Base-by-base conservation (phyloP, 2,888 invertebrate genomes). In the Arrhopalites spinosus region DNA sequence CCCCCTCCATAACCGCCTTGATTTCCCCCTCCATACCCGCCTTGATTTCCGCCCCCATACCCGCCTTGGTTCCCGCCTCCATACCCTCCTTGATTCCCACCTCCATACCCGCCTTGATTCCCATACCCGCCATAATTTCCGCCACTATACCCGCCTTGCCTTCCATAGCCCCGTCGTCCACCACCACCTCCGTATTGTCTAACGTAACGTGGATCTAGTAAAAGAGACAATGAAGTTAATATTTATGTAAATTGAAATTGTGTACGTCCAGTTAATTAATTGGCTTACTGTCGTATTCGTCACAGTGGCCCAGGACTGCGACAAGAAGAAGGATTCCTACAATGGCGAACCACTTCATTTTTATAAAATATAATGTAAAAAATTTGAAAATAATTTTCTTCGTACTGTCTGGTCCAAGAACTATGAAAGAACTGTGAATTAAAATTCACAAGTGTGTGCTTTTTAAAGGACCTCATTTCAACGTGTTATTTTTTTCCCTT, bases 391-490 rank as follows among this genome's bases (percentile, higher is more conserved):
- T 23, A 25, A 25, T 27, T 13, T 59, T 13, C 13, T 25, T 25
- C 20, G 2, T 2, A 25, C 25, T 1, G 25, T 27, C 23, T 15
- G 13, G 27, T 2, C 13, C 15, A 23, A 56, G 53, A n/a, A 59
- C 25, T 27, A 1, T 25, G 25, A 59, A 27, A 25, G 25, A 25
- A 59, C 59, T 59, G 59, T 25, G 59, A 13, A 15, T 13, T 8
- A 20, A 25, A 25, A 25, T 13, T 25, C 13, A 59, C 23, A 25
- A 56, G 29, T 53, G 13, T 70, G 50, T n/a, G 53, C 53, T 70
- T 70, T 70, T 29, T 30, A 70, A 56, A 70, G 70, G 56, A 70
- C 70, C 70, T 56, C 70, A 70, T 70, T 70, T 70, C 27, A 67
- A 36, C 25, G 13, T 3, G 13, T 25, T 11, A 15, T 50, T 20